phyloP scores from a whole-genome alignment of 2,888 invertebrate species.

The Caenorhabditis sp. region DNA sequence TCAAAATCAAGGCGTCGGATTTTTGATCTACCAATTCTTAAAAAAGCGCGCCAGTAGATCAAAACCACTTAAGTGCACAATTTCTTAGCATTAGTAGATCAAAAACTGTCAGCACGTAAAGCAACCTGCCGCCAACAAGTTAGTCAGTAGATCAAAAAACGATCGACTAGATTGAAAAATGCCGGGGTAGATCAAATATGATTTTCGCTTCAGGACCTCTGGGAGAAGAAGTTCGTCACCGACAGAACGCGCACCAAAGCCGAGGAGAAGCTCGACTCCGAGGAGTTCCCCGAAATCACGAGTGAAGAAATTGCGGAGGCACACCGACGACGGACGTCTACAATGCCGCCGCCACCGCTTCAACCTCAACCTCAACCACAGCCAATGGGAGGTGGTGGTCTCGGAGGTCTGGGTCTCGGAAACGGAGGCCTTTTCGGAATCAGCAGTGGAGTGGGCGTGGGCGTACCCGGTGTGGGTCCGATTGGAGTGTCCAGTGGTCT shows the following conservation, averaged over 20 bases:
- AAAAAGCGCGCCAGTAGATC: no score
- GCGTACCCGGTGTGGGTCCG: conserved; percentile 71
- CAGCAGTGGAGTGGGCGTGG: conserved; percentile 71
- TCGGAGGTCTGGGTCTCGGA: conserved; percentile 69
- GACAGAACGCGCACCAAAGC: conserved; percentile 8
- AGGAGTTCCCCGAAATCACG: conserved; percentile 67
- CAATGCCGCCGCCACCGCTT: conserved; percentile 17
- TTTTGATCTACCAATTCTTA: no score
- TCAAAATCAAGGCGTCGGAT: no score
- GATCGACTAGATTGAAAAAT: no score
- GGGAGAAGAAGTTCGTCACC: conserved; percentile 72
- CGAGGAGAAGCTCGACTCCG: conserved; percentile 50
- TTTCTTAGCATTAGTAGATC: no score
- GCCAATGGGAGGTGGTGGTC: conserved; percentile 53
- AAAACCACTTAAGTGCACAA: no score
- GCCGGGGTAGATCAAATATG: no score
- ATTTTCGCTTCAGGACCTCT: conserved; percentile 62
- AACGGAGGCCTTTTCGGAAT: conserved; percentile 70
- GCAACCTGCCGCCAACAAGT: no score
- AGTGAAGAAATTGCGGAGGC: conserved; percentile 62
- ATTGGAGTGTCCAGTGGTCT: conserved; percentile 70
- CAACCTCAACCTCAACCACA: conserved; percentile 34
- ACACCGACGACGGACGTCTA: conserved; percentile 15
- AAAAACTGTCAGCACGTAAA: no score
- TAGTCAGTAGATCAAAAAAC: no score